Base-by-base conservation (phyloP, 1,140 invertebrate genomes). In the Sycophila sp. region DNA sequence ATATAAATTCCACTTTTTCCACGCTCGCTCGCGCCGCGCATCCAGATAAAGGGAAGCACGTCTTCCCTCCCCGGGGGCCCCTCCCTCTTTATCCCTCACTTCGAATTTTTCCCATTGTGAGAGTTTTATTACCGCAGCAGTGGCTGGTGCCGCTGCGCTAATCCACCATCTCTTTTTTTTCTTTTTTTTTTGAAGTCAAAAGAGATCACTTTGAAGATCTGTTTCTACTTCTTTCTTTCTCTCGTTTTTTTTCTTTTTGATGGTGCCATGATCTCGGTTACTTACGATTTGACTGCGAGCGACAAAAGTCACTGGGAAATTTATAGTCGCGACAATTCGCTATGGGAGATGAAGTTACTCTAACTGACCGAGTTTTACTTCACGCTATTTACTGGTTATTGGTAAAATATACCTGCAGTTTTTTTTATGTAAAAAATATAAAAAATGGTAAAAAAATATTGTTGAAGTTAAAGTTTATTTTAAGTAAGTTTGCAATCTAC, bases 1-100 rank as follows among this genome's bases (percentile, higher is more conserved):
- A 11, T 55, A 26, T 42, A 66, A 55, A 66, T 66, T 66, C 36
- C 49, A 30, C 15, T 22, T 56, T 56, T 45, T 26, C 15, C 26
- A 40, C 53, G 53, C 28, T 4, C 40, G 8, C 40, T 13, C 6
- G 40, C 6, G 40, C 40, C 24, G 22, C 15, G 22, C n/a, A n/a
- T n/a, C 3, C 7, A 55, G 36, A 45, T 56, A 66, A 56, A 66
- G 51, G 2, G 4, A n/a, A 2, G 32, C 47, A 7, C 7, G 22
- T 30, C 15, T 28, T 3, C n/a, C 17, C 24, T 56, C n/a, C 45
- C 10, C 11, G 34, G 13, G 34, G 36, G 34, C 4, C n/a, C n/a
- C n/a, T n/a, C n/a, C n/a, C n/a, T n/a, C n/a, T n/a, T n/a, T n/a
- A n/a, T 24, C 19, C 17, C 42, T 22, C 42, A 47, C 24, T 51